Percentiles rank a stretch among this genome's conserved stretches.
Conservation (phyloP, 2,113 vertebrate species). For the Tupaia chinensis region DNA sequence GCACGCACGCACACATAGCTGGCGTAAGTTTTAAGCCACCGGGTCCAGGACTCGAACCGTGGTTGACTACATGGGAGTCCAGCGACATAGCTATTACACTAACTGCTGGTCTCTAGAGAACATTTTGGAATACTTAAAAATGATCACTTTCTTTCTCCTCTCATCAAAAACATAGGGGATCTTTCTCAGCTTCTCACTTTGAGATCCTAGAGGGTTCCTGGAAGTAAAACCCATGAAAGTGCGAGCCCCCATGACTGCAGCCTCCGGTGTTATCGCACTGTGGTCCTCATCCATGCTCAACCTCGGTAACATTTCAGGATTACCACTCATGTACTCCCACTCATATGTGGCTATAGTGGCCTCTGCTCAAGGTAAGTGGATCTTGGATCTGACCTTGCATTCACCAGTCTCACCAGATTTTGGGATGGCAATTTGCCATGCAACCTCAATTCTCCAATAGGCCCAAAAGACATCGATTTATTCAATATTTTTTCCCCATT, state of each 20-base stretch:
- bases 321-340: not conserved
- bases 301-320: not conserved
- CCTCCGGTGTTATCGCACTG: not conserved
- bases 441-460: not conserved
- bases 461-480: not conserved
- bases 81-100: no score
- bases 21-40: no score
- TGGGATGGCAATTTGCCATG: not conserved
- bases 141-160: not conserved
- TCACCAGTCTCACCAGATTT: not conserved
- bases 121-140: not conserved
- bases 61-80: no score
- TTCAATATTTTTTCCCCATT: not conserved
- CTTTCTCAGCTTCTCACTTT: not conserved
- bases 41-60: no score
- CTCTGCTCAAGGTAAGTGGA: not conserved
- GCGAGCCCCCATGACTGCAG: not conserved
- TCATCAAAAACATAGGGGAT: not conserved
- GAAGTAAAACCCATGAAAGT: not conserved
- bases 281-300: not conserved
- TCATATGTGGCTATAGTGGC: not conserved
- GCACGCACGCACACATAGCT: no score
- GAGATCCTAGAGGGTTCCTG: not conserved
- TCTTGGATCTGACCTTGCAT: not conserved
- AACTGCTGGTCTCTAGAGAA: not conserved